Conservation (phyloP, 1,140 invertebrate genomes). For the Bombus pascuorum region DNA sequence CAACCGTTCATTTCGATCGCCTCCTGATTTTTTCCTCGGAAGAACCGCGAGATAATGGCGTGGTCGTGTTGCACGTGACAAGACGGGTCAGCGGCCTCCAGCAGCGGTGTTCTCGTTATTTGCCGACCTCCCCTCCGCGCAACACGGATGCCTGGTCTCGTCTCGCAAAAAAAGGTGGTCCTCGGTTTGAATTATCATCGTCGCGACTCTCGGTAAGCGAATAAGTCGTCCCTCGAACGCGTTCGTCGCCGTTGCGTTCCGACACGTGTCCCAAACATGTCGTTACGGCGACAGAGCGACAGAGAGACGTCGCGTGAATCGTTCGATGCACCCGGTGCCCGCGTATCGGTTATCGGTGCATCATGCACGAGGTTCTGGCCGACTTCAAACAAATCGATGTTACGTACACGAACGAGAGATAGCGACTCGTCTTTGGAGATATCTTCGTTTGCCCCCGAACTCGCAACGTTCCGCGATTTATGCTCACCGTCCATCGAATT, state of each 20-base stretch:
- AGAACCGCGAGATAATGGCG: slow-evolving; percentile 47
- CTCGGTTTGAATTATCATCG: slow-evolving; percentile 54
- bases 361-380: slow-evolving; percentile 14
- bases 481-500: too few relatives aligned
- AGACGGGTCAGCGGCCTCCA: slow-evolving; percentile 58
- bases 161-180: slow-evolving; percentile 37
- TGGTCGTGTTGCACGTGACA: slow-evolving; percentile 52
- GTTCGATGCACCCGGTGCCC: slow-evolving; percentile 36
- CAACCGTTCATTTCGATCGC: slow-evolving; percentile 39
- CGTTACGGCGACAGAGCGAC: background rate
- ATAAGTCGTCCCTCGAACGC: background rate
- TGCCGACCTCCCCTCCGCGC: slow-evolving; percentile 10
- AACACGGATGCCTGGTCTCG: background rate
- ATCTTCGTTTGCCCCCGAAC: background rate
- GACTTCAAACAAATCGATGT: slow-evolving; percentile 20
- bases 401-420: background rate
- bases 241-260: background rate
- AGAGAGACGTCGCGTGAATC: background rate
- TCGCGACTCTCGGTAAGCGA: background rate
- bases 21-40: slow-evolving; percentile 42
- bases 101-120: slow-evolving; percentile 58
- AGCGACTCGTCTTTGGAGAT: background rate
- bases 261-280: slow-evolving; percentile 51
- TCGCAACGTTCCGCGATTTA: background rate
- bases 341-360: slow-evolving; percentile 42